These are phyloP conservation scores for Thera britannica DNA, from an alignment of 2,888 invertebrate species.

Conservation along the genomic window DNA sequence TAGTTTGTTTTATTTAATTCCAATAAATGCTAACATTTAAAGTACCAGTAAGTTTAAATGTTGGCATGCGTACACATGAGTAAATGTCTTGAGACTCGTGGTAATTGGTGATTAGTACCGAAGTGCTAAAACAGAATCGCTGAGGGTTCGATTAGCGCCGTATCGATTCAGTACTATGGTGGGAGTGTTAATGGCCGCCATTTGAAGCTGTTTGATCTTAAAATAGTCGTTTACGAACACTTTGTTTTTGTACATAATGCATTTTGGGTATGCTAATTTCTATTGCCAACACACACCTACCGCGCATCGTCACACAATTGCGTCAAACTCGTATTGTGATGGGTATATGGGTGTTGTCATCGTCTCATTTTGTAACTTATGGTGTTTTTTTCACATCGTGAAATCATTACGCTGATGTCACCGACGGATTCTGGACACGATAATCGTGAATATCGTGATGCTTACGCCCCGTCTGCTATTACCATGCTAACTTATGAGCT, in stretches of 20 bases:
- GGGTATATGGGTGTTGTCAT: conserved; percentile 66
- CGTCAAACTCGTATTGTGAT: conserved; percentile 68
- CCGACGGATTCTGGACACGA: conserved; percentile 71
- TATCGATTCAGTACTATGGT: conserved; percentile 69
- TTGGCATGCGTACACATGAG: conserved; percentile 41
- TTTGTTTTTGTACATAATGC: conserved; percentile 75
- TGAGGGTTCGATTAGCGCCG: conserved; percentile 67
- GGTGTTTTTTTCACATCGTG: conserved; percentile 65
- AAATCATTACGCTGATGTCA: conserved; percentile 75
- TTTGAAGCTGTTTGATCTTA: conserved; percentile 71
- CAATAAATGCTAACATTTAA: neutral
- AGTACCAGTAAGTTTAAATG: conserved; percentile 35
- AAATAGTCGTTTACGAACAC: conserved; percentile 69
- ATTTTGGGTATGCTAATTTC: conserved; percentile 71
- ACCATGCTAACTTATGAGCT: conserved; percentile 71
- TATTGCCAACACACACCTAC: conserved; percentile 58
- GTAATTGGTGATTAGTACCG: conserved; percentile 76
- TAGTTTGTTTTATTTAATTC: conserved; percentile 7
- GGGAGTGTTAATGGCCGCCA: conserved; percentile 73
- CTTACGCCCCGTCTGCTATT: conserved; percentile 70
- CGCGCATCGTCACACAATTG: conserved; percentile 60
- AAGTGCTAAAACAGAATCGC: conserved; percentile 75
- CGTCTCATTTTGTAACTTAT: conserved; percentile 65
- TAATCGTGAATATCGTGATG: conserved; percentile 74
- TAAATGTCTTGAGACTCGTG: conserved; percentile 59